Conservation (phyloP, 1,140 invertebrate genomes). For the Tetramorium parvispinum region DNA sequence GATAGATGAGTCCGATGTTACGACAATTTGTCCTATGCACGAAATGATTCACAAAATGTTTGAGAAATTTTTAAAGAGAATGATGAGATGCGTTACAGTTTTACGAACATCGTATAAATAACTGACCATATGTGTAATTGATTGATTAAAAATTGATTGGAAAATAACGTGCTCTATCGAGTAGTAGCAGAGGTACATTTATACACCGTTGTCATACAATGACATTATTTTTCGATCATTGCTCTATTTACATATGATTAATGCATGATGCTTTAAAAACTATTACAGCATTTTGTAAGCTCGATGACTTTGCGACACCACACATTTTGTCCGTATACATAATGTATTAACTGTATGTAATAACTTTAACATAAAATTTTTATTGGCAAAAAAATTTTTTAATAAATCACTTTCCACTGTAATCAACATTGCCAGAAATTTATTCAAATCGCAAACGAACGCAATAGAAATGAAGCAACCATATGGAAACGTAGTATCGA, state of each 20-base stretch:
- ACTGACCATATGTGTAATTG: not conserved
- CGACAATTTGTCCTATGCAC: not conserved
- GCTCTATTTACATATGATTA: conserved; percentile 22
- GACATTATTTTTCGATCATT: conserved; percentile 36
- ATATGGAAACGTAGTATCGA: not conserved
- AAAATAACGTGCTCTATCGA: not conserved
- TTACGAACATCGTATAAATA: not conserved
- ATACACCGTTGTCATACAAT: not conserved
- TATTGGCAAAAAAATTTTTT: conserved; percentile 2
- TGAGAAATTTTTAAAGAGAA: not conserved
- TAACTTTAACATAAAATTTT: not conserved
- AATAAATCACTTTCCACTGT: conserved; percentile 30
- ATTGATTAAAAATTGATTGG: not conserved
- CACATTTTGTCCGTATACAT: conserved; percentile 34
- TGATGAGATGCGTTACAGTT: not conserved
- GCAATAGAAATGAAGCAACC: not conserved
- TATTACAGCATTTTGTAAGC: conserved; percentile 37
- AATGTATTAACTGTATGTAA: conserved; percentile 34
- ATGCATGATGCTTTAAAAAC: conserved; percentile 35
- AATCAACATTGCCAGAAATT: not conserved
- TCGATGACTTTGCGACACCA: conserved; percentile 48
- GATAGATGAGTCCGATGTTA: not conserved
- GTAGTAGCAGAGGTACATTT: not conserved
- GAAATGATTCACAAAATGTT: not conserved
- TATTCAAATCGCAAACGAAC: not conserved